Evolutionary conservation across 2,113 vertebrate species (phyloP).

Genomic region (Anhinga rufa): DNA sequence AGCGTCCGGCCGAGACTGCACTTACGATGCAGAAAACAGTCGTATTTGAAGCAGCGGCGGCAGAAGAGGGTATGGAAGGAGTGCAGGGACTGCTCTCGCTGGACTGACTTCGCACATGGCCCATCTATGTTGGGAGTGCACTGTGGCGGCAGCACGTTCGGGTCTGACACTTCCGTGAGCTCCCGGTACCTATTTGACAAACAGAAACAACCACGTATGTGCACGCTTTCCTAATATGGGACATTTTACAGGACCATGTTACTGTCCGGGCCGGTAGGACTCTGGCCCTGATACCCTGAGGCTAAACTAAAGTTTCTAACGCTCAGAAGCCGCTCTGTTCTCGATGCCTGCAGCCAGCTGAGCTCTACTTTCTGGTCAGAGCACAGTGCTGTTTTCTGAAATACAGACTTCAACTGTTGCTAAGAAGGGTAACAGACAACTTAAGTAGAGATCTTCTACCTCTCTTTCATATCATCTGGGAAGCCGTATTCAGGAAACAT

Average conservation of each 20-base stretch:
- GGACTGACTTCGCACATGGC: constrained; percentile 92
- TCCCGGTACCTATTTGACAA: constrained; percentile 84
- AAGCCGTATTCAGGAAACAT: constrained; percentile 98
- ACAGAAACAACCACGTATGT: not conserved
- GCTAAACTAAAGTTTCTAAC: not conserved
- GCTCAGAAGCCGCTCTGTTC: not conserved
- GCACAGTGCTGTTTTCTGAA: not conserved
- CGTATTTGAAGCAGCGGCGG: constrained; percentile 97
- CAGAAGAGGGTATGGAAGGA: constrained; percentile 98
- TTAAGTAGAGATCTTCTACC: constrained; percentile 73
- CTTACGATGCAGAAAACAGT: constrained; percentile 98
- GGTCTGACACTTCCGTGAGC: constrained; percentile 86
- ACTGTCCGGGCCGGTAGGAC: fast-evolving
- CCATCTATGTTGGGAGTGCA: constrained; percentile 98
- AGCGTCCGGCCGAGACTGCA: not conserved
- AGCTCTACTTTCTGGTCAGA: not conserved
- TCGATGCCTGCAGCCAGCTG: fast-evolving
- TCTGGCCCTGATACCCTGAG: not conserved
- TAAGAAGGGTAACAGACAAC: not conserved
- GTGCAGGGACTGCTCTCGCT: constrained; percentile 94
- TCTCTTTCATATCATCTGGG: constrained; percentile 94
- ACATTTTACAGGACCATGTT: fast-evolving
- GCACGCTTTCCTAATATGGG: fast-evolving
- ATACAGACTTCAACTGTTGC: not conserved
- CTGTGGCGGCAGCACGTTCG: constrained; percentile 87